Percentiles rank a stretch among this genome's conserved stretches.
phyloP scores from a whole-genome alignment of 2,797 vertebrate species.

The Babyrousa celebensis region DNA sequence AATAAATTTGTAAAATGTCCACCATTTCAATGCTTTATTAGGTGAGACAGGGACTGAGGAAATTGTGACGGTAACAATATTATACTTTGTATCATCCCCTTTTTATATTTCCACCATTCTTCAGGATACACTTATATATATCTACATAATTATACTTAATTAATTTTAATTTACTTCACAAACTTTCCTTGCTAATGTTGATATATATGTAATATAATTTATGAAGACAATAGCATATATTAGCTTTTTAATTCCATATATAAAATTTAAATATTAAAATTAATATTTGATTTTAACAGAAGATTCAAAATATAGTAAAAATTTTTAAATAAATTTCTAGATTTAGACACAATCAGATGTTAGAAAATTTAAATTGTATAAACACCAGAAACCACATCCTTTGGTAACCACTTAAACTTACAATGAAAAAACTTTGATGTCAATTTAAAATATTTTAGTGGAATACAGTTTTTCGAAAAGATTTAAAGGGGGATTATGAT shows the following conservation, averaged over 20 bases:
- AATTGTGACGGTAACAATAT: neutral
- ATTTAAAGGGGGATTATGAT: no score
- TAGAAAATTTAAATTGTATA: neutral
- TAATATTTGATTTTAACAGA: constrained; percentile 18
- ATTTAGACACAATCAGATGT: neutral
- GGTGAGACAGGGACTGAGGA: no score
- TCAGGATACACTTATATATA: neutral
- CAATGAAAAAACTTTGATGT: no score
- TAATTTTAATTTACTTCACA: neutral
- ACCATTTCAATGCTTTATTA: no score
- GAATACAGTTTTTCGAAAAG: no score
- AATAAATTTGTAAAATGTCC: no score
- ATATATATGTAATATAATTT: neutral
- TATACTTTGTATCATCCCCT: neutral
- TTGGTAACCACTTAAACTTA: no score
- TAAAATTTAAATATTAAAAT: constrained; percentile 36
- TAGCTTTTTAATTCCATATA: neutral
- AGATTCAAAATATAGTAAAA: neutral
- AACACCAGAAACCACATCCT: neutral
- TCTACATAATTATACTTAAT: neutral
- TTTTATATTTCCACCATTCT: constrained; percentile 26
- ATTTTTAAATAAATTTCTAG: neutral
- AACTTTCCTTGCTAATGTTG: neutral
- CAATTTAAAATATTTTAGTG: no score
- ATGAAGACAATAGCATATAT: neutral